Evolutionary conservation across 1,140 invertebrate species (phyloP), one percentile per base, ranked within the genome.

Genomic region (Penaeus japonicus): DNA sequence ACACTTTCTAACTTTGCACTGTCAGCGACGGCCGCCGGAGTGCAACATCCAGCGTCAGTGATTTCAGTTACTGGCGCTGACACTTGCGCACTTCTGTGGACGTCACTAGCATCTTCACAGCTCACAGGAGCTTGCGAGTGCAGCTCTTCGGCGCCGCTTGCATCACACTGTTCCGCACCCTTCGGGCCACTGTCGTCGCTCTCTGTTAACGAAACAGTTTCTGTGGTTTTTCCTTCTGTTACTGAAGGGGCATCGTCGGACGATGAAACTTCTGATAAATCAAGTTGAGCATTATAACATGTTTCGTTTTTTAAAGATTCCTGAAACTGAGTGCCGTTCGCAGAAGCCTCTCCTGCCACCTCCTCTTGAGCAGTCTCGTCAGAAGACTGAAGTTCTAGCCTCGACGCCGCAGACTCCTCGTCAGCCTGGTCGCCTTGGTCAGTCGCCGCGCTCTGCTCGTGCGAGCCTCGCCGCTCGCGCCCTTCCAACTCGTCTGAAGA

Each of bases 401-500:
- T 18, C 35, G 39, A 22, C 47, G 39, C 77, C 32, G 30, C 39
- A 5, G 85, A 7, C 35, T 24, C 24, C 39, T 62, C 73, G 62
- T 55, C 39, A 57, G 7, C 53, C 18, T 39, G 35, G 62, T n/a
- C 24, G 83, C n/a, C n/a, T 5, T 70, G n/a, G 15, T 70, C 62
- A 20, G 62, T 10, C n/a, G 62, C 30, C 62, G 62, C 15, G 30
- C n/a, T 27, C 62, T 53, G n/a, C 47, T 47, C 30, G n/a, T 35
- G 30, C n/a, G 62, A n/a, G 4, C 10, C 15, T 15, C 47, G 4
- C 47, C 47, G 24, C 5, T 87, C 55, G 39, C 47, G 59, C n/a
- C 59, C 39, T 12, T 87, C 85, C 22, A 82, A 27, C 59, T 87
- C 85, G 59, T 87, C 85, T 17, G 78, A 87, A 17, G 85, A 85